A percentile compares a stretch with the other conserved stretches of the same genome.
phyloP scores from a whole-genome alignment of 2,888 invertebrate genomes.

The Brachypalpus laphriformis region DNA sequence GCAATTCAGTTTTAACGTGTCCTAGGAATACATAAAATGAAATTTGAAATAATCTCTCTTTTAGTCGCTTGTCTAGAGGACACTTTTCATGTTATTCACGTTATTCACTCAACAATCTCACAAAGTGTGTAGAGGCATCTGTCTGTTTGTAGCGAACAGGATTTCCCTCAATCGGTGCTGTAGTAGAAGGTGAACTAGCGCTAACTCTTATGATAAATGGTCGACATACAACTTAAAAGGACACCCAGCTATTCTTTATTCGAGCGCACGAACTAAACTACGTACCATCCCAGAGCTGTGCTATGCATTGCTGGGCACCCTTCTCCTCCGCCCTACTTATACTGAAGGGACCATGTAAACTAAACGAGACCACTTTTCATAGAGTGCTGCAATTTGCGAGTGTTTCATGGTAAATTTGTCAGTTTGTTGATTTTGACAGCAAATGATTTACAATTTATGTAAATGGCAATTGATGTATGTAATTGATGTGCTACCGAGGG shows the following conservation, averaged over 20 bases:
- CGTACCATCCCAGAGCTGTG: neutral
- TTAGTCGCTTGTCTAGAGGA: neutral
- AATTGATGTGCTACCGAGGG: conserved; percentile 19
- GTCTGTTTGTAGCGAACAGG: neutral
- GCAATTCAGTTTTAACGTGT: neutral
- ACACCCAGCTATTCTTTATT: conserved; percentile 6
- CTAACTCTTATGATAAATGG: conserved; percentile 32
- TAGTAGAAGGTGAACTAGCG: neutral
- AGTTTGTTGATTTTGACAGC: conserved; percentile 60
- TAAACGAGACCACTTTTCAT: conserved; percentile 16
- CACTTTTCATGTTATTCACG: neutral
- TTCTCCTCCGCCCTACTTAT: neutral
- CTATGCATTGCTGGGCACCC: conserved; percentile 1
- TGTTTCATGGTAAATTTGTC: conserved; percentile 49
- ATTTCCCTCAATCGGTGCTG: neutral
- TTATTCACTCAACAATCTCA: neutral
- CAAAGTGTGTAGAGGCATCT: neutral
- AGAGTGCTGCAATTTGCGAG: conserved; percentile 42
- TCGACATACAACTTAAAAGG: conserved; percentile 2
- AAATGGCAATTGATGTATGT: conserved; percentile 48
- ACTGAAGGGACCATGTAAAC: neutral
- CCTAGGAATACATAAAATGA: neutral
- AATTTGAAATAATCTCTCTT: neutral
- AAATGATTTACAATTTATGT: conserved; percentile 58
- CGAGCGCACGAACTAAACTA: conserved; percentile 17